These are phyloP conservation scores for Cyrtodaria siliqua DNA, from an alignment of 2,888 invertebrate species.

Conservation along the genomic window DNA sequence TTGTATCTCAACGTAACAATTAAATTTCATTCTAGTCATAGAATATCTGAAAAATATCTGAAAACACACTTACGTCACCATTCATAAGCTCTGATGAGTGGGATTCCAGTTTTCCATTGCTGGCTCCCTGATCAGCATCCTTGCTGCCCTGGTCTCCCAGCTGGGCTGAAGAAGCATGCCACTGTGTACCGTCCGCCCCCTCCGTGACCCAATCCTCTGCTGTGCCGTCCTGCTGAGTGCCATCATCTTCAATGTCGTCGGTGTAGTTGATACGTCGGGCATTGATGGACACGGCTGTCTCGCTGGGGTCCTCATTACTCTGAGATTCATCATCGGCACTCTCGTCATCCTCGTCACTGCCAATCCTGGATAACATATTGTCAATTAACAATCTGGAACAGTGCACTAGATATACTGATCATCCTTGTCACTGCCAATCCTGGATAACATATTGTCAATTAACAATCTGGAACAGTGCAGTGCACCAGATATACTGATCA, in stretches of 20 bases:
- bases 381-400: no score
- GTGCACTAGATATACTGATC: no score
- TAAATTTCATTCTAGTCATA: no score
- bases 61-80: slow-evolving; percentile 65
- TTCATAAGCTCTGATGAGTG: slow-evolving; percentile 62
- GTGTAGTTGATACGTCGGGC: slow-evolving; percentile 65
- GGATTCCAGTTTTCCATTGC: slow-evolving; percentile 38
- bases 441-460: no score
- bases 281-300: slow-evolving; percentile 81
- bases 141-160: slow-evolving; percentile 39
- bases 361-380: slow-evolving; percentile 84
- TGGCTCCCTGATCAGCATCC: slow-evolving; percentile 72
- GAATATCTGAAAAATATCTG: no score
- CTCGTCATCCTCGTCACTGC: slow-evolving; percentile 85
- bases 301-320: slow-evolving; percentile 82
- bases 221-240: slow-evolving; percentile 53
- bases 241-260: slow-evolving; percentile 36
- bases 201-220: slow-evolving; percentile 37
- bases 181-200: slow-evolving; percentile 7
- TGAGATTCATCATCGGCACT: slow-evolving; percentile 82
- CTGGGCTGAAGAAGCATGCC: slow-evolving; percentile 17
- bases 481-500: no score
- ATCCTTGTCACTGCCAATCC: no score
- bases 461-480: no score
- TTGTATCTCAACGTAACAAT: no score